Evolutionary conservation across 2,888 invertebrate genomes (phyloP).

Genomic region (Lottia scabra): DNA sequence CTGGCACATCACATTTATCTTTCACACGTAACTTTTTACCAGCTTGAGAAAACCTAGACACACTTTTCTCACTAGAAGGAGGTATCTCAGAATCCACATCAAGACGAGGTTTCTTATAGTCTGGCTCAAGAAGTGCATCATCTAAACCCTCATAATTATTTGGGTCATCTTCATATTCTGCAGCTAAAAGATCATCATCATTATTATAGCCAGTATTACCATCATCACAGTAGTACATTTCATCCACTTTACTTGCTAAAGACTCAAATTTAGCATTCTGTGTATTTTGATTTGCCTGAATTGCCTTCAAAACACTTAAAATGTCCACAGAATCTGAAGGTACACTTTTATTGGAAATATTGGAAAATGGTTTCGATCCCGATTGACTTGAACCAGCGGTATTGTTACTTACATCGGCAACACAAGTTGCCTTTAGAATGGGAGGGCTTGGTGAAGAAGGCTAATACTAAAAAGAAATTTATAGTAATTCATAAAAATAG

Average conservation of each 20-base stretch:
- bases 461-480: too few relatives aligned
- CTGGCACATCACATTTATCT: not conserved
- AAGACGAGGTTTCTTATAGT: not conserved
- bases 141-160: too few relatives aligned
- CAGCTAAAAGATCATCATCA: not conserved
- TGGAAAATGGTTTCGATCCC: not conserved
- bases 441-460: too few relatives aligned
- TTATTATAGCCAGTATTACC: not conserved
- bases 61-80: too few relatives aligned
- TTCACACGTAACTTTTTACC: not conserved
- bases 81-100: not conserved
- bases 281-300: not conserved
- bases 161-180: not conserved
- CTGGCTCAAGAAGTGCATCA: too few relatives aligned
- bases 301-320: not conserved
- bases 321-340: not conserved
- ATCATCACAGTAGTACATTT: not conserved
- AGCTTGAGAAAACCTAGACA: too few relatives aligned
- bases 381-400: too few relatives aligned
- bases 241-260: not conserved
- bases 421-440: too few relatives aligned
- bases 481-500: too few relatives aligned
- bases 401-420: too few relatives aligned
- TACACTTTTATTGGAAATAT: not conserved
- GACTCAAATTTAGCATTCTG: not conserved